Evolutionary conservation across 1,140 invertebrate genomes (phyloP).

Genomic region (Formica selysi): DNA sequence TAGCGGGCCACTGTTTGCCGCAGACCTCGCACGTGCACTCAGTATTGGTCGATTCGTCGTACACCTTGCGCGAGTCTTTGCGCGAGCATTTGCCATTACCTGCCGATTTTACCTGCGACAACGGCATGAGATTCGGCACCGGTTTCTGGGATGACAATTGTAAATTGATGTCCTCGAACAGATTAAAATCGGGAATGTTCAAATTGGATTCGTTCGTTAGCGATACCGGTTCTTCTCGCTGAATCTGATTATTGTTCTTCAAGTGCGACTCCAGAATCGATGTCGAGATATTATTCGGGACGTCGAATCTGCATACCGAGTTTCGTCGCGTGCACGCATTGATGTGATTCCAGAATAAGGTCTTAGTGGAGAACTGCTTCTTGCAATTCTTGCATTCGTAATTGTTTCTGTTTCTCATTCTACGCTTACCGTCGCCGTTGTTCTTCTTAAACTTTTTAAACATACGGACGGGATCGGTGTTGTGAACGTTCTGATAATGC

Average conservation of each 20-base stretch:
- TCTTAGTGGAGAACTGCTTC: constrained; percentile 84
- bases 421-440: constrained; percentile 61
- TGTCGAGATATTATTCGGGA: constrained; percentile 50
- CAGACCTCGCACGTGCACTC: constrained; percentile 88
- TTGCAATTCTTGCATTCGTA: constrained; percentile 84
- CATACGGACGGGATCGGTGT: constrained; percentile 80
- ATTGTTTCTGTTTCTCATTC: constrained; percentile 76
- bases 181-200: constrained; percentile 85
- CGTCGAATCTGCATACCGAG: constrained; percentile 23
- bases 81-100: constrained; percentile 82
- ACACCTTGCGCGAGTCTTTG: constrained; percentile 85
- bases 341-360: constrained; percentile 81
- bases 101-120: constrained; percentile 76
- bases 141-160: constrained; percentile 83
- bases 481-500: constrained; percentile 83
- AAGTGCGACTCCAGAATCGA: constrained; percentile 83
- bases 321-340: constrained; percentile 77
- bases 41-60: constrained; percentile 85
- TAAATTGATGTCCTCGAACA: constrained; percentile 85
- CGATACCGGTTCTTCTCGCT: constrained; percentile 79
- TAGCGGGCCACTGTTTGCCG: constrained; percentile 88
- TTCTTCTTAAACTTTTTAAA: constrained; percentile 81
- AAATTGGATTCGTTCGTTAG: constrained; percentile 79
- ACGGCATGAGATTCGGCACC: constrained; percentile 83
- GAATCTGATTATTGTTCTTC: constrained; percentile 84